Conservation (phyloP, 2,797 vertebrate species). For the Synaphobranchus kaupii region DNA sequence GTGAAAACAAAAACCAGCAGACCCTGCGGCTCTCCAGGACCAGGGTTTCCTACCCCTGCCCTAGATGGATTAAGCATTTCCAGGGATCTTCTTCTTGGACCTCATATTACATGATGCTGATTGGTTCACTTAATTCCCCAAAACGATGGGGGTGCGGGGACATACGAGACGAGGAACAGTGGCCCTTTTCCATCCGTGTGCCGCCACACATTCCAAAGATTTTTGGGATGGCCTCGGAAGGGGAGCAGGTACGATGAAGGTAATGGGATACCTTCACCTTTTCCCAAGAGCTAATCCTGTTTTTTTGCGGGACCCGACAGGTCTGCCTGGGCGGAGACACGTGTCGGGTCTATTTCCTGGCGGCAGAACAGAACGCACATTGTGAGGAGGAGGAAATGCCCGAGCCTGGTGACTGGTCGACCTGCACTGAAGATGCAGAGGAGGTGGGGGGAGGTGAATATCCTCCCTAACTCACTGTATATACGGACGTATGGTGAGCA, state of each 20-base stretch:
- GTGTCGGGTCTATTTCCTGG: neutral
- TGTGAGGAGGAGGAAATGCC: slow-evolving; percentile 13
- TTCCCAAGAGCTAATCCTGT: neutral
- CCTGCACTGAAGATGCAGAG: neutral
- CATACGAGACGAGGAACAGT: neutral
- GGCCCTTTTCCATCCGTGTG: neutral
- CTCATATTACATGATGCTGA: neutral
- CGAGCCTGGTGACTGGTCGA: neutral
- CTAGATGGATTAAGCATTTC: neutral
- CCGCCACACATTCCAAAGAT: slow-evolving; percentile 14
- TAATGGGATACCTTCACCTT: slow-evolving; percentile 20
- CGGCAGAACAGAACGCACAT: slow-evolving; percentile 18
- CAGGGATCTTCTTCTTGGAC: neutral
- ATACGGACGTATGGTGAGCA: neutral
- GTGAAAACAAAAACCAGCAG: no score
- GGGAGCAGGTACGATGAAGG: neutral
- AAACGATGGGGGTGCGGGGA: neutral
- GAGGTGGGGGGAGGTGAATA: neutral
- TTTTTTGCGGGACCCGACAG: neutral
- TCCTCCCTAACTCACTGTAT: neutral
- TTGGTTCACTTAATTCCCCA: neutral
- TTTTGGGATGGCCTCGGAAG: slow-evolving; percentile 16
- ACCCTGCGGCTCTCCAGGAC: no score
- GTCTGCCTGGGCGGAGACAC: neutral
- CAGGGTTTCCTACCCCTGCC: no score